Percentiles rank a stretch among this genome's conserved stretches.
These are phyloP conservation scores for Ophioderma brevispina DNA, from an alignment of 35 echinoderm and acorn worm species.

Conservation along the genomic window DNA sequence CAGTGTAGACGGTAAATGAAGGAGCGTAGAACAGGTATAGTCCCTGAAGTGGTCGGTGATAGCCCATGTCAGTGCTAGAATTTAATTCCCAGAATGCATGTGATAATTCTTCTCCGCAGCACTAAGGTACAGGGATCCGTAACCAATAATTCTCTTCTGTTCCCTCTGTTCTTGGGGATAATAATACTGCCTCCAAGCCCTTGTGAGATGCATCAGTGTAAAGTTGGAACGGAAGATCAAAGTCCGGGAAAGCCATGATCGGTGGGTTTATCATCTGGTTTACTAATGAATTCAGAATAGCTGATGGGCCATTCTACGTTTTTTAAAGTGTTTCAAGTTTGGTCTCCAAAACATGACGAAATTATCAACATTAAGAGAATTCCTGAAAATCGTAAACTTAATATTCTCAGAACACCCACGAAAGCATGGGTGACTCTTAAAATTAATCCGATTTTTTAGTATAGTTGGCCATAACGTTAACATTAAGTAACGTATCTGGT, in stretches of 20 bases:
- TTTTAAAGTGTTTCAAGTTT: too few species aligned
- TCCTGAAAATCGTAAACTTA: too few species aligned
- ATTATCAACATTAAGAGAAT: too few species aligned
- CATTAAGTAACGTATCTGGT: too few species aligned
- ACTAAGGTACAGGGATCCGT: conserved; percentile 27
- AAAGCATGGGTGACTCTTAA: too few species aligned
- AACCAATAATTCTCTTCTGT: conserved; percentile 11
- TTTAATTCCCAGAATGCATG: conserved; percentile 56
- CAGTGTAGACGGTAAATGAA: too few species aligned
- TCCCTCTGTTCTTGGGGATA: conserved; percentile 44
- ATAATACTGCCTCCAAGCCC: conserved; percentile 36
- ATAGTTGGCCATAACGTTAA: too few species aligned
- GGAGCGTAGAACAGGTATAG: too few species aligned
- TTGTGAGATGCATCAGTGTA: conserved; percentile 37
- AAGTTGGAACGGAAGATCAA: background rate
- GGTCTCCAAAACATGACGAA: too few species aligned
- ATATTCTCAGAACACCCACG: too few species aligned
- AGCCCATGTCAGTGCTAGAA: conserved; percentile 61
- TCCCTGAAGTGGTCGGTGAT: conserved; percentile 30
- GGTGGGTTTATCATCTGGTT: background rate
- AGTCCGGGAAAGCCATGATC: conserved; percentile 37
- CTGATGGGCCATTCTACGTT: too few species aligned
- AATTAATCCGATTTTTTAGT: too few species aligned
- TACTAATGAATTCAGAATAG: background rate
- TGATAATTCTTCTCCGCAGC: conserved; percentile 53